phyloP scores from a whole-genome alignment of 1,140 invertebrate species.

The Sycophila sp. region DNA sequence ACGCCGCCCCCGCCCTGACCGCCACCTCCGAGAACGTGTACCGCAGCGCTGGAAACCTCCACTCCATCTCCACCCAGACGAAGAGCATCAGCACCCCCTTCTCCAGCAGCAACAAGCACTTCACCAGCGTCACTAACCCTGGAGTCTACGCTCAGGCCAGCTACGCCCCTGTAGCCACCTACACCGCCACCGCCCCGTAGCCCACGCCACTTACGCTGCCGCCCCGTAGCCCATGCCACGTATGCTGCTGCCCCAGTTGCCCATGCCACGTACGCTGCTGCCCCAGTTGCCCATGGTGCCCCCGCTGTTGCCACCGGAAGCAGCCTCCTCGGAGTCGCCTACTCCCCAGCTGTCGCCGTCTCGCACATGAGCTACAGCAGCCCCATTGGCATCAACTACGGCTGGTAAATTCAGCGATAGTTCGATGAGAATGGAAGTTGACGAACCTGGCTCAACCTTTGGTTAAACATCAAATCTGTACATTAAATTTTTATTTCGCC shows the following conservation, averaged over 20 bases:
- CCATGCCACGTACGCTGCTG: conserved; percentile 25
- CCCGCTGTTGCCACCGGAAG: conserved; percentile 39
- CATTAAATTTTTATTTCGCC: not conserved
- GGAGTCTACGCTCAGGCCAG: conserved; percentile 39
- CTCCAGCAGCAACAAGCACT: conserved; percentile 73
- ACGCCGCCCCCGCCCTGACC: conserved; percentile 70
- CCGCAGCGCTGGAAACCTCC: conserved; percentile 72
- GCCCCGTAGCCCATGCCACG: no score
- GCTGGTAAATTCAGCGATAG: not conserved
- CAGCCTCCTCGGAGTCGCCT: conserved; percentile 60
- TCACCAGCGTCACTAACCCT: conserved; percentile 73
- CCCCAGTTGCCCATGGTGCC: conserved; percentile 41
- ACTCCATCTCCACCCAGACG: conserved; percentile 72
- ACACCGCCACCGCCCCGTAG: conserved; percentile 68
- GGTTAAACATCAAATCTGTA: not conserved
- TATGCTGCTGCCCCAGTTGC: conserved; percentile 38
- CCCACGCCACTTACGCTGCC: conserved; percentile 66
- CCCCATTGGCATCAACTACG: conserved; percentile 63
- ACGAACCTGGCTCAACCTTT: not conserved
- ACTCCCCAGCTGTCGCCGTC: conserved; percentile 74
- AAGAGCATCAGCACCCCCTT: conserved; percentile 76
- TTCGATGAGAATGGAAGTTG: not conserved
- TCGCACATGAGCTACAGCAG: conserved; percentile 74
- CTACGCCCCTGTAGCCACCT: conserved; percentile 58
- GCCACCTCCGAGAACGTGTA: conserved; percentile 72